phyloP scores from a whole-genome alignment of 1,140 invertebrate species.

The Piezodorus guildinii region DNA sequence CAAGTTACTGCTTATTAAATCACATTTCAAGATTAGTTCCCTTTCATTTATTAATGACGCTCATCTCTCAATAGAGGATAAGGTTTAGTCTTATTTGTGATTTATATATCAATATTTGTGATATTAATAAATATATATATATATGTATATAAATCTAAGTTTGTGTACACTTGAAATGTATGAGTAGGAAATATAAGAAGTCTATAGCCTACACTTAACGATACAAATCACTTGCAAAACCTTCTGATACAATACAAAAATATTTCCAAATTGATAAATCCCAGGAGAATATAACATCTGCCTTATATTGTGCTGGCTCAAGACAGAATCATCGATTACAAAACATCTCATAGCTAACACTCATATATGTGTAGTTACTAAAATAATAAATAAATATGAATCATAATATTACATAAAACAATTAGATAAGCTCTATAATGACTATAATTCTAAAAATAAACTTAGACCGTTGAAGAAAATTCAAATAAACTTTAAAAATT shows the following conservation, averaged over 20 bases:
- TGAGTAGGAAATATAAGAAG: too few species aligned
- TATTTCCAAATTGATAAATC: conserved; percentile 1
- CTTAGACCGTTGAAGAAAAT: conserved; percentile 17
- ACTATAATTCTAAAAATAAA: conserved; percentile 16
- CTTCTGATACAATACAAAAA: conserved; percentile 1
- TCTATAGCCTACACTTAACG: not conserved
- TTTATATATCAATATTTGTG: too few species aligned
- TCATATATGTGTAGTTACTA: not conserved
- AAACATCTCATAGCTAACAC: not conserved
- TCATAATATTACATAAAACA: conserved; percentile 18
- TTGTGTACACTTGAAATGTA: too few species aligned
- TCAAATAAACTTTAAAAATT: conserved; percentile 9
- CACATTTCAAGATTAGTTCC: not conserved
- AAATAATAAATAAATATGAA: conserved; percentile 19
- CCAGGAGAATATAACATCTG: not conserved
- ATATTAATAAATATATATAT: too few species aligned
- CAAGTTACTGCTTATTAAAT: not conserved
- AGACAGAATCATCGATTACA: not conserved
- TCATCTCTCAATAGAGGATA: too few species aligned
- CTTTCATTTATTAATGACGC: too few species aligned
- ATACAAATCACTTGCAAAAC: not conserved
- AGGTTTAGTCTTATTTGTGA: too few species aligned
- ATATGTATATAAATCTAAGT: too few species aligned
- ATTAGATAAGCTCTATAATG: conserved; percentile 23
- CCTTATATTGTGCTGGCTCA: not conserved